Base-by-base conservation (phyloP, 2,113 vertebrate species). In the Mesembrinibis cayennensis region DNA sequence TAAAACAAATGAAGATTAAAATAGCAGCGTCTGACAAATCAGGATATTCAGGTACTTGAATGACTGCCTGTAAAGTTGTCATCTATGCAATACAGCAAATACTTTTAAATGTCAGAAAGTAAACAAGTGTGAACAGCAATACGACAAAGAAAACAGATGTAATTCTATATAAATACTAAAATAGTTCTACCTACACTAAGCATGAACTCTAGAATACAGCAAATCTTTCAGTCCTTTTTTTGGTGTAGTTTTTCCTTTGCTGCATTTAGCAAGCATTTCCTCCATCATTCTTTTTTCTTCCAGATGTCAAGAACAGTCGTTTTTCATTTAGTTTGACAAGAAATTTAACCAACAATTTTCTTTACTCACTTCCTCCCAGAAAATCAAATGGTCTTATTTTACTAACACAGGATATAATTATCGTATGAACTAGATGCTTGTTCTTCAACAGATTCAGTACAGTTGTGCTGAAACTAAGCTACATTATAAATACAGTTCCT, bases 291-390 rank as follows among this genome's bases (percentile, higher is more conserved):
- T 59, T 90, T 70, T 59, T 38, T 22, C 76, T 93, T 76, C 71
- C 63, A 95, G 20, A 66, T 63, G 93, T 73, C 89, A 91, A 61
- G 50, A 91, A 67, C 47, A 90, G 55, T 83, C 69, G 81, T 87
- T 97, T 95, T 90, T 92, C 87, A 95, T 93, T 73, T 93, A 79
- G 50, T 79, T 44, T 94, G 94, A 96, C 87, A 90, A 87, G 84
- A 95, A 82, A 91, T 94, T 89, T 50, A 97, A 89, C 94, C 84
- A 87, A 80, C n/a, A 69, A 72, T 89, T 91, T 93, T 96, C 78
- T 93, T 94, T 40, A 82, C 70, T 93, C 34, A 36, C 36, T 96
- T 96, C 84, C 87, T 96, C 65, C 52, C 91, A 80, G 74, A 93
- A 95, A 93, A 79, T 67, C 40, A 72, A 82, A 89, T 44, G 23